Evolutionary conservation across 2,888 invertebrate genomes (phyloP).

Genomic region (Blastobasis lacticolella): DNA sequence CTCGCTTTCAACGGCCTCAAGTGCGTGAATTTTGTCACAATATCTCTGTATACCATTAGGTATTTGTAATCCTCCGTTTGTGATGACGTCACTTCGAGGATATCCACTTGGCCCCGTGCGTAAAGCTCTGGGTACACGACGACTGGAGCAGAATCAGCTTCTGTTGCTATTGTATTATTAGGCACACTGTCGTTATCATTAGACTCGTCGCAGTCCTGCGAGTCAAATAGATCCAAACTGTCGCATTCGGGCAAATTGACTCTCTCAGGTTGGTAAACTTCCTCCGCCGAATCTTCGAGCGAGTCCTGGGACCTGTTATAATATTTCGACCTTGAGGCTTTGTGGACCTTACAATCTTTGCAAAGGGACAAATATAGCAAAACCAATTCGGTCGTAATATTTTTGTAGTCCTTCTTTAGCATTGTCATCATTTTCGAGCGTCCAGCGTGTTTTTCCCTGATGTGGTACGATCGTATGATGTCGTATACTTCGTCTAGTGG

Average conservation of each 20-base stretch:
- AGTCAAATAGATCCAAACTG: not conserved
- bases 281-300: constrained; percentile 4
- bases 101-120: constrained; percentile 41
- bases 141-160: not conserved
- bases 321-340: constrained; percentile 8
- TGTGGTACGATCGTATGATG: constrained; percentile 35
- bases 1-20: constrained; percentile 35
- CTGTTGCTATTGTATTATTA: too few relatives aligned
- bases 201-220: not conserved
- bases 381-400: constrained; percentile 39
- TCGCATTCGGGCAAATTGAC: not conserved
- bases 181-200: not conserved
- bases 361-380: constrained; percentile 37
- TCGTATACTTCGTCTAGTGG: constrained; percentile 41
- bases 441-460: constrained; percentile 39
- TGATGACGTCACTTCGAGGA: constrained; percentile 34
- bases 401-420: constrained; percentile 37
- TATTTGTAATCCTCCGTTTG: constrained; percentile 35
- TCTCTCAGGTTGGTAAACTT: not conserved
- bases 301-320: not conserved
- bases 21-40: constrained; percentile 35
- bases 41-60: constrained; percentile 40
- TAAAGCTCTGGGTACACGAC: constrained; percentile 32
- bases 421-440: constrained; percentile 34
- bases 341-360: constrained; percentile 27